A percentile compares a stretch with the other conserved stretches of the same genome.
These are phyloP conservation scores for Butastur rufipennis DNA, from an alignment of 2,113 vertebrate genomes.

Conservation along the genomic window DNA sequence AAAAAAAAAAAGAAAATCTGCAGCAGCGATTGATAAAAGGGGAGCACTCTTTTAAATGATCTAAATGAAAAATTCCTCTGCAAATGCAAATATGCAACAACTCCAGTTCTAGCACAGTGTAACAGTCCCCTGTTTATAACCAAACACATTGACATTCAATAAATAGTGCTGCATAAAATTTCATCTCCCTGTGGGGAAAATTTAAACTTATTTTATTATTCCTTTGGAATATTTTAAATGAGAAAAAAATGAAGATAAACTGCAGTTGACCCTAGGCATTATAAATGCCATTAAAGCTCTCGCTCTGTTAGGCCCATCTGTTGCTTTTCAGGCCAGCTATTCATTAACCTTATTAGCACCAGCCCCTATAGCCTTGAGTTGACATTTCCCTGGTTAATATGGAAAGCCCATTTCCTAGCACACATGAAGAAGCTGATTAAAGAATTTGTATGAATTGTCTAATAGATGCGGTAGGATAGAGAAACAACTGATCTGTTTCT, in stretches of 20 bases:
- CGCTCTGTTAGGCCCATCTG: slow-evolving; percentile 68
- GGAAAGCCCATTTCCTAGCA: slow-evolving; percentile 54
- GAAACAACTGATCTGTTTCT: not conserved
- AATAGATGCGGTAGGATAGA: not conserved
- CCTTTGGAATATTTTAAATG: slow-evolving; percentile 72
- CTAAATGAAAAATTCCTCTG: slow-evolving; percentile 20
- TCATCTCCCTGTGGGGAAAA: slow-evolving; percentile 68
- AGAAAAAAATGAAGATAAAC: slow-evolving; percentile 75
- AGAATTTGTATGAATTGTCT: slow-evolving; percentile 47
- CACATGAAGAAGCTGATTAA: slow-evolving; percentile 58
- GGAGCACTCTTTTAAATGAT: not conserved
- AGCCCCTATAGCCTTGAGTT: slow-evolving; percentile 68
- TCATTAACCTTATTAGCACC: slow-evolving; percentile 78
- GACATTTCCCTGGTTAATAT: slow-evolving; percentile 73
- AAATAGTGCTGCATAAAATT: slow-evolving; percentile 68
- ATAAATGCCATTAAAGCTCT: slow-evolving; percentile 68
- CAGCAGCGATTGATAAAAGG: not conserved
- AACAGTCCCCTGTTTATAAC: slow-evolving; percentile 43
- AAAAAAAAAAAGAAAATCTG: not conserved
- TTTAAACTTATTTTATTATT: slow-evolving; percentile 71
- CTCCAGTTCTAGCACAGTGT: not conserved
- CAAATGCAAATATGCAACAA: slow-evolving; percentile 13
- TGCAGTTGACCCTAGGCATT: slow-evolving; percentile 73
- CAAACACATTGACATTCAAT: slow-evolving; percentile 68
- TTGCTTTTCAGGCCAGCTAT: slow-evolving; percentile 73